Evolutionary conservation across 2,113 vertebrate genomes (phyloP).

Genomic region (Raja brachyura): DNA sequence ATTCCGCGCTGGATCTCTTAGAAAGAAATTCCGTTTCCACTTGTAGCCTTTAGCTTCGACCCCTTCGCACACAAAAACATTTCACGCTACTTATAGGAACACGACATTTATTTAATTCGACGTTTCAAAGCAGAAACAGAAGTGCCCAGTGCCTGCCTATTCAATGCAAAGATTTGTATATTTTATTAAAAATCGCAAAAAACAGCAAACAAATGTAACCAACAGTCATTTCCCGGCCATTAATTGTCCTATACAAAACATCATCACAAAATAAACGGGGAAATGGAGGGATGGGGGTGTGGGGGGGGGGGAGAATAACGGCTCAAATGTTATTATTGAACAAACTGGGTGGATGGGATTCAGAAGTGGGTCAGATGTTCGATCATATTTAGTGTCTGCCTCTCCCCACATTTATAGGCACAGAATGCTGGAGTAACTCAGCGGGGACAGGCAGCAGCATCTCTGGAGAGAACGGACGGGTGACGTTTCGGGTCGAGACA

Average conservation of each 20-base stretch:
- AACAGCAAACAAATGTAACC: neutral
- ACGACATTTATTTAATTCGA: slow-evolving; percentile 10
- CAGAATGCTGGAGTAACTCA: no score
- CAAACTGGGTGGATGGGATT: no score
- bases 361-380: neutral
- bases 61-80: neutral
- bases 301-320: neutral
- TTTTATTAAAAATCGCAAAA: neutral
- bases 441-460: no score
- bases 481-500: no score
- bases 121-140: neutral
- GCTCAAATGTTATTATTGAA: neutral
- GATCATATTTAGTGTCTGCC: no score
- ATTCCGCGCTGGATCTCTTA: no score
- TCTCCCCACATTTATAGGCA: no score
- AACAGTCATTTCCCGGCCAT: neutral
- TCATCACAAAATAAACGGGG: neutral
- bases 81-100: neutral
- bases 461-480: no score
- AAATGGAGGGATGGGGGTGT: neutral
- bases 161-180: slow-evolving; percentile 6
- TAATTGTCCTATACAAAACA: slow-evolving; percentile 8
- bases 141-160: slow-evolving; percentile 9
- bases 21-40: no score
- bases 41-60: no score